Base-by-base conservation (phyloP, 2,888 invertebrate species). In the Temnothorax unifasciatus region DNA sequence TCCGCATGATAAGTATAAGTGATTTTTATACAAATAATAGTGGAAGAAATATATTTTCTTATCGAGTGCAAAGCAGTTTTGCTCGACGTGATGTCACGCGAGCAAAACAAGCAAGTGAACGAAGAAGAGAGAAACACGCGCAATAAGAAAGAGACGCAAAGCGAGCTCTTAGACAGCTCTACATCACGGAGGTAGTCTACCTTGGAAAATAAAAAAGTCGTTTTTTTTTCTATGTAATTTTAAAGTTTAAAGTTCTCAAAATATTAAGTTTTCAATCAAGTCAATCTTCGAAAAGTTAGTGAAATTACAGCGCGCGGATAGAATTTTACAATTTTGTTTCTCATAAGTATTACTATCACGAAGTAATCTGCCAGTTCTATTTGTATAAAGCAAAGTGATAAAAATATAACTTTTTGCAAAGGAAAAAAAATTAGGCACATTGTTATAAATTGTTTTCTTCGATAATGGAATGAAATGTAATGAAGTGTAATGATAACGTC, bases 21-120 rank as follows among this genome's bases (percentile, higher is more conserved):
- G 34, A 76, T 64, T 47, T 76, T 64, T 3, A 34, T 50, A 64
- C 6, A 13, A 76, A 76, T 64, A 50, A 76, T 38, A 52, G 6
- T 21, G 6, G 6, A 29, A 29, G 47, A 63, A 34, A 64, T 50
- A 50, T 41, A 11, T 63, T 38, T 50, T 50, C 9, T 76, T 38
- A 18, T 50, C 50, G 21, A 64, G 64, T 64, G 34, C 2, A 47
- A 29, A 63, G 21, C 64, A 38, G 34, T 64, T 47, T 75, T 29
- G 47, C 3, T 75, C 29, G 34, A 68, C 18, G 18, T 18, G 6
- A 41, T n/a, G 6, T 74, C 34, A 75, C 8, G 6, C 18, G 18
- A 63, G 34, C 18, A n/a, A n/a, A 47, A 59, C 18, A 21, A 50
- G 38, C 21, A 38, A 38, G 13, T 15, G 54, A 50, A 50, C 8